Evolutionary conservation across 2,888 invertebrate species (phyloP), one percentile per base, ranked within the genome.

Genomic region (Trachelus iudaicus): DNA sequence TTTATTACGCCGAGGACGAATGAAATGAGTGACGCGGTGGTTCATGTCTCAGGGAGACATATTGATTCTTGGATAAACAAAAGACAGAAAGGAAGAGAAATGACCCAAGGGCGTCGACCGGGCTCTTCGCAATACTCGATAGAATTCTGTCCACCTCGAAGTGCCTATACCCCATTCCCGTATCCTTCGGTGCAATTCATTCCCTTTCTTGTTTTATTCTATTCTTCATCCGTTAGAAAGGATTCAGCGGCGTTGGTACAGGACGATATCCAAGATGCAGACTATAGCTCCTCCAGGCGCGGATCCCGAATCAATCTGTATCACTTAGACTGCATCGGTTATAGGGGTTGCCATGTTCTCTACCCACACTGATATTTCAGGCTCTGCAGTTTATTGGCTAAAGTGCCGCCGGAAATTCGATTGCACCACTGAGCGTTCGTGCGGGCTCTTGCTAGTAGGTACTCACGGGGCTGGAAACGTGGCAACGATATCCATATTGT

Each of bases 21-120:
- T 75, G 76, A 79, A 80, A 77, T 74, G 78, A 78, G 75, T 76
- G 76, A 76, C 76, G 77, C 73, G 75, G 76, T 75, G 73, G 73
- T 75, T 75, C 69, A 34, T 71, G 78, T 77, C 78, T 68, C 78
- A 40, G 33, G 71, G 76, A 78, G 73, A 76, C 35, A 73, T 68
- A 83, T 83, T 80, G 84, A 83, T 84, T 81, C 77, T 75, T 73
- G 77, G 75, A 78, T 81, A 84, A 81, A 81, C 81, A 78, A 83
- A 81, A 79, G 80, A 73, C 73, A 75, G 75, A 69, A 76, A 79
- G 73, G 75, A 77, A 76, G 78, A 79, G 69, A 78, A 79, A 78
- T 56, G 75, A 76, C 34, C 75, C 76, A 31, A 34, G 31, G 40
- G 73, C 69, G 73, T 76, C 37, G 73, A 78, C 73, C 56, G 73